A percentile compares a stretch with the other conserved stretches of the same genome.
phyloP scores from a whole-genome alignment of 2,113 vertebrate species.

The Platanista minor region DNA sequence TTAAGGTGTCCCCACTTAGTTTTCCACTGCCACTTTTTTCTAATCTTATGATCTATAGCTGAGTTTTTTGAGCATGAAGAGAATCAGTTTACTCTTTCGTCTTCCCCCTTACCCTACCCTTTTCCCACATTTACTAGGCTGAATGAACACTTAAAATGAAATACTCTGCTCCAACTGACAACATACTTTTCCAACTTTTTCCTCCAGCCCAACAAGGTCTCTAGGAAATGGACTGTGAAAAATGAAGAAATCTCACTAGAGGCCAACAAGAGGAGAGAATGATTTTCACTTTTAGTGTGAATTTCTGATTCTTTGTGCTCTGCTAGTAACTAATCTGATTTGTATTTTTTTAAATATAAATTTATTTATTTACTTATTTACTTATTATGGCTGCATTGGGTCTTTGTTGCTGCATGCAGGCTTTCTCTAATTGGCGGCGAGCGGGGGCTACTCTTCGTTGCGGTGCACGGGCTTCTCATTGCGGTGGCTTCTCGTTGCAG shows the following conservation, averaged over 20 bases:
- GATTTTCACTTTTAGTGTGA: conserved; percentile 1
- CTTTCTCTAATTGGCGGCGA: too few species aligned
- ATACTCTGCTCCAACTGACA: background rate
- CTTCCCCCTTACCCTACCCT: background rate
- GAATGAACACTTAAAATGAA: background rate
- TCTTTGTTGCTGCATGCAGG: too few species aligned
- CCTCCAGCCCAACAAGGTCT: background rate
- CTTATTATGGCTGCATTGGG: too few species aligned
- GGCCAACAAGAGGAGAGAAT: background rate
- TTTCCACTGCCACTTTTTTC: background rate
- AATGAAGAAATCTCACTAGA: background rate
- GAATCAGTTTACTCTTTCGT: background rate
- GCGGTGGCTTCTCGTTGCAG: too few species aligned
- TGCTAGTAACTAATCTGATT: background rate
- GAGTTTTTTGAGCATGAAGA: background rate
- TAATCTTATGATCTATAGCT: background rate
- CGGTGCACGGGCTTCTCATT: too few species aligned
- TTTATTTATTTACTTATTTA: too few species aligned
- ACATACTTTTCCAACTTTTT: background rate
- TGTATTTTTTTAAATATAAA: background rate
- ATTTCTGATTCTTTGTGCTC: conserved; percentile 23
- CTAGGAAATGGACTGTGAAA: background rate
- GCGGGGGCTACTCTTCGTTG: too few species aligned
- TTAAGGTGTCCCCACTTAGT: background rate
- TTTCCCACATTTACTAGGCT: background rate